Percentiles rank a stretch among this genome's conserved stretches.
These are phyloP conservation scores for Grammomys surdaster DNA, from an alignment of 2,113 vertebrate species.

Conservation along the genomic window DNA sequence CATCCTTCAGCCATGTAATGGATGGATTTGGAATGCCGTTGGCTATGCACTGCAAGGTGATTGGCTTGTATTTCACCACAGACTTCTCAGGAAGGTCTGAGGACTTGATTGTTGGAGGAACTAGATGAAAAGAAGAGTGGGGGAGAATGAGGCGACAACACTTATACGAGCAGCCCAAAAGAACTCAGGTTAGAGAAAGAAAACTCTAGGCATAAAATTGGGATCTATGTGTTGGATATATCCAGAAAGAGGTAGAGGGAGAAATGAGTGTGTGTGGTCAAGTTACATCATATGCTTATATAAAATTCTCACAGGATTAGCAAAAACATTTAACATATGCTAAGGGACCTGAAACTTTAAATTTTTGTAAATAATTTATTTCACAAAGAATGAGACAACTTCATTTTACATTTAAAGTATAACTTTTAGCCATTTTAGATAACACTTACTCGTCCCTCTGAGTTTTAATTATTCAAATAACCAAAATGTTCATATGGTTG, in stretches of 20 bases:
- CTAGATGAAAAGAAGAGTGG: constrained; percentile 82
- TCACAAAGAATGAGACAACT: not conserved
- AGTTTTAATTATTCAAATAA: constrained; percentile 9
- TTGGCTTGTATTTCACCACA: constrained; percentile 90
- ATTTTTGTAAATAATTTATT: not conserved
- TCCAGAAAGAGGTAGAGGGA: not conserved
- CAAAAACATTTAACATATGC: not conserved
- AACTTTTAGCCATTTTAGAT: not conserved
- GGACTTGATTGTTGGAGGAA: constrained; percentile 94
- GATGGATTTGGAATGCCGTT: constrained; percentile 94
- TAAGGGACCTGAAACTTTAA: constrained; percentile 12
- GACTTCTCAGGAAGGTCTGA: constrained; percentile 89
- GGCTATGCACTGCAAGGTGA: constrained; percentile 92
- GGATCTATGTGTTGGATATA: not conserved
- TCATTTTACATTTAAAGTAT: not conserved
- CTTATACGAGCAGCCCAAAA: not conserved
- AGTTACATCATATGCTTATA: not conserved
- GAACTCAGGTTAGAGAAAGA: not conserved
- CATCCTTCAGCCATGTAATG: constrained; percentile 97
- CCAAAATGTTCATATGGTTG: not conserved
- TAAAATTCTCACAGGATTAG: not conserved
- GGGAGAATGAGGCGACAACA: not conserved
- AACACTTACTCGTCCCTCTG: not conserved
- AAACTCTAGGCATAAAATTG: not conserved
- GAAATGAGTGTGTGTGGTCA: not conserved